Conservation (phyloP, 1,140 invertebrate species). For the Homarus americanus region DNA sequence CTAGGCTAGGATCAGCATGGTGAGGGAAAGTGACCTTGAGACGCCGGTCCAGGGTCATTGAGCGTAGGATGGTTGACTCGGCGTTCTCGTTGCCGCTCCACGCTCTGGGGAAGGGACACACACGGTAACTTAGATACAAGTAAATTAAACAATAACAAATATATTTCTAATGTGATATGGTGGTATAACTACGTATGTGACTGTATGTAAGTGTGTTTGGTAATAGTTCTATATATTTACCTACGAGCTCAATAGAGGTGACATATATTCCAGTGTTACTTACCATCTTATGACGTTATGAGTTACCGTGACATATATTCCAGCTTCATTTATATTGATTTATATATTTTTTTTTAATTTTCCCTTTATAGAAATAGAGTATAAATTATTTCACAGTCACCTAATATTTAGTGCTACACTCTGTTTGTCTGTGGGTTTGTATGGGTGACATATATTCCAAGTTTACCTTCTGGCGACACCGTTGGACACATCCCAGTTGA, state of each 20-base stretch:
- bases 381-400: too few species aligned
- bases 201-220: background rate
- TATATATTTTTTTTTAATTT: too few species aligned
- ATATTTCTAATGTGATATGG: background rate
- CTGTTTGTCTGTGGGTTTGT: background rate
- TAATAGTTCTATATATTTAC: too few species aligned
- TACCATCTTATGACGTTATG: too few species aligned
- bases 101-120: conserved; percentile 71
- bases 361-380: too few species aligned
- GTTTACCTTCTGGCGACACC: conserved; percentile 80
- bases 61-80: conserved; percentile 79
- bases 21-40: conserved; percentile 81
- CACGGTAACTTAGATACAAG: background rate
- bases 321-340: too few species aligned
- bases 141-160: background rate
- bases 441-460: background rate
- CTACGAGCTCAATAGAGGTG: too few species aligned
- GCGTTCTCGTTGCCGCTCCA: conserved; percentile 81
- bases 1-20: conserved; percentile 72
- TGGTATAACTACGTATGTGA: background rate
- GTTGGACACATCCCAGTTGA: conserved; percentile 86
- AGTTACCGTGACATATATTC: too few species aligned
- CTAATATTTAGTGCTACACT: too few species aligned
- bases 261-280: too few species aligned
- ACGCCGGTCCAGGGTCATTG: conserved; percentile 79